These are phyloP conservation scores for Micrastur ruficollis DNA, from an alignment of 2,797 vertebrate species.

Conservation along the genomic window DNA sequence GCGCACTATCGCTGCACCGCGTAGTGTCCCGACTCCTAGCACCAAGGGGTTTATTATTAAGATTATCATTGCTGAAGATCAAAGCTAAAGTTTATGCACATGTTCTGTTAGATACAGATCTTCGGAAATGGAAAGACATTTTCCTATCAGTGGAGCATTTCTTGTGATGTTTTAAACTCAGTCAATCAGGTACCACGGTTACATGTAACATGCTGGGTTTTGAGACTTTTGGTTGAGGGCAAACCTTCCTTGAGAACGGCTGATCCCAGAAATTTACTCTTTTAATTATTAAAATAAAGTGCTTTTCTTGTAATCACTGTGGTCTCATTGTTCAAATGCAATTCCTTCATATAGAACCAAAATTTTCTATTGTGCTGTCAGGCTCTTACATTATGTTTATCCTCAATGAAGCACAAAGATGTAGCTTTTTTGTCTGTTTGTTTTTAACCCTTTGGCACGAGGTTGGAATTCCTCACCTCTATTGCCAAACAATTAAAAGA, in stretches of 20 bases:
- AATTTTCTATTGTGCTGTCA: background rate
- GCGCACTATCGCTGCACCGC: background rate
- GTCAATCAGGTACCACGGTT: constrained; percentile 62
- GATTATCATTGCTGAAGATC: constrained; percentile 73
- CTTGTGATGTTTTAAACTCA: constrained; percentile 51
- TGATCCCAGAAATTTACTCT: constrained; percentile 26
- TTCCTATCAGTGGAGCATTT: constrained; percentile 1
- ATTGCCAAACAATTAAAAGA: constrained; percentile 64
- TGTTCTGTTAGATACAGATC: constrained; percentile 56
- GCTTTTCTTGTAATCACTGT: constrained; percentile 44
- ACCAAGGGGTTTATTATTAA: constrained; percentile 78
- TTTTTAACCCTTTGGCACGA: constrained; percentile 59
- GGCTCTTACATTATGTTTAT: background rate
- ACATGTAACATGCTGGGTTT: background rate
- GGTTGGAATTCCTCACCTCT: constrained; percentile 38
- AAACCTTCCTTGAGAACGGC: constrained; percentile 6
- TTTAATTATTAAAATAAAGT: constrained; percentile 52
- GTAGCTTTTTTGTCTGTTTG: background rate
- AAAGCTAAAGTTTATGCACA: constrained; percentile 70
- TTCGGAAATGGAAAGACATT: constrained; percentile 33
- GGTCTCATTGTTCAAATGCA: constrained; percentile 38
- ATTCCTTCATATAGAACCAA: constrained; percentile 44
- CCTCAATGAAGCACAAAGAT: constrained; percentile 36
- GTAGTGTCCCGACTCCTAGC: constrained; percentile 71
- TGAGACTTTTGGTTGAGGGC: background rate